Evolutionary conservation across 2,113 vertebrate genomes (phyloP).

Genomic region (Myxocyprinus asiaticus): DNA sequence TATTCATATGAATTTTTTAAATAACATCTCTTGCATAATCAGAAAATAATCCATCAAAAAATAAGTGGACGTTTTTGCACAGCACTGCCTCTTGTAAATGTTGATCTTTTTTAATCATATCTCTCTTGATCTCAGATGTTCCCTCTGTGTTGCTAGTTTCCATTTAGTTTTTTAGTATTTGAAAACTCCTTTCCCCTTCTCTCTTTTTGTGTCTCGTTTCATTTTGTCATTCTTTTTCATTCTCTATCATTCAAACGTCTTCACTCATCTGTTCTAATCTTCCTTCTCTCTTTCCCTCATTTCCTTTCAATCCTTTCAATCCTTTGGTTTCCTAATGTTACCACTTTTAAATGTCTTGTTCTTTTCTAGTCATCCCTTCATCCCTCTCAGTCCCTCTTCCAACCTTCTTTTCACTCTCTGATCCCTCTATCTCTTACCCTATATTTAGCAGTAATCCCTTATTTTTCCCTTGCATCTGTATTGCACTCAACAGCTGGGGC

Average conservation of each 20-base stretch:
- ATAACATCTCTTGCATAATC: neutral
- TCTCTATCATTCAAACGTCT: conserved; percentile 18
- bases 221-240: conserved; percentile 17
- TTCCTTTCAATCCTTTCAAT: conserved; percentile 27
- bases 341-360: neutral
- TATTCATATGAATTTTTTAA: neutral
- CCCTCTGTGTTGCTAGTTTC: conserved; percentile 1
- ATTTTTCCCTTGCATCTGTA: conserved; percentile 66
- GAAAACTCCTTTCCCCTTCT: conserved; percentile 20
- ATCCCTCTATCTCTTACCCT: conserved; percentile 33
- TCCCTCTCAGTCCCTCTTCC: neutral
- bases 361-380: neutral
- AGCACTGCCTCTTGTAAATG: neutral
- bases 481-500: conserved; percentile 70
- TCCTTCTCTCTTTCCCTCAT: neutral
- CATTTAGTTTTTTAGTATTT: conserved; percentile 15
- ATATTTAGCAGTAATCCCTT: conserved; percentile 70
- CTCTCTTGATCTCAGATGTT: conserved; percentile 6
- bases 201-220: neutral
- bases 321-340: conserved; percentile 13
- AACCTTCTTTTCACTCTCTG: too few species aligned
- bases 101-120: conserved; percentile 3
- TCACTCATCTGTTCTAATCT: neutral
- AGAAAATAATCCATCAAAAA: conserved; percentile 5
- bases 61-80: neutral